Conservation (phyloP, 2,113 vertebrate species). For the Myrmecophaga tridactyla region DNA sequence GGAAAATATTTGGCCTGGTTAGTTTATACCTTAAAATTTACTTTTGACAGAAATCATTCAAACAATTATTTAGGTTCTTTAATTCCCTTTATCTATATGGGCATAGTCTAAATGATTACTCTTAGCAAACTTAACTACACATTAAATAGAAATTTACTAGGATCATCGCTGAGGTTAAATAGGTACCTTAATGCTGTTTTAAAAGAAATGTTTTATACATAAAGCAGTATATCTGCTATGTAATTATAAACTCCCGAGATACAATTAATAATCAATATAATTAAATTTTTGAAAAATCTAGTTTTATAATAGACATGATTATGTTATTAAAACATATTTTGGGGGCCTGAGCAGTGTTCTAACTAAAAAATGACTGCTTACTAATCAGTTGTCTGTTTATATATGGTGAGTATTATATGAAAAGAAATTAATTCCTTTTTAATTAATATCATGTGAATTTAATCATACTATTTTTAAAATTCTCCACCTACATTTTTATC, state of each 20-base stretch:
- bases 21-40: conserved; percentile 49
- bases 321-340: conserved; percentile 26
- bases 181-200: conserved; percentile 55
- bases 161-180: conserved; percentile 63
- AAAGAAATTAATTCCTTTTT: conserved; percentile 11
- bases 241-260: conserved; percentile 6
- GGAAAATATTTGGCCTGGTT: neutral
- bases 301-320: neutral
- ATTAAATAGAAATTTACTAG: conserved; percentile 69
- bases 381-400: neutral
- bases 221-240: neutral
- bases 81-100: conserved; percentile 20
- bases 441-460: neutral
- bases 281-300: conserved; percentile 21
- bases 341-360: neutral
- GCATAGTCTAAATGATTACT: conserved; percentile 37
- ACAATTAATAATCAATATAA: neutral
- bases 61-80: conserved; percentile 17
- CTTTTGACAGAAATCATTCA: conserved; percentile 39
- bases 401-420: neutral
- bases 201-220: neutral
- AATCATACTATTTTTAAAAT: neutral
- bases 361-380: conserved; percentile 2
- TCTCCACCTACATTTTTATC: neutral
- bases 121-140: conserved; percentile 67